A percentile compares a stretch with the other conserved stretches of the same genome.
phyloP scores from a whole-genome alignment of 2,113 vertebrate species.

The Pionites leucogaster region DNA sequence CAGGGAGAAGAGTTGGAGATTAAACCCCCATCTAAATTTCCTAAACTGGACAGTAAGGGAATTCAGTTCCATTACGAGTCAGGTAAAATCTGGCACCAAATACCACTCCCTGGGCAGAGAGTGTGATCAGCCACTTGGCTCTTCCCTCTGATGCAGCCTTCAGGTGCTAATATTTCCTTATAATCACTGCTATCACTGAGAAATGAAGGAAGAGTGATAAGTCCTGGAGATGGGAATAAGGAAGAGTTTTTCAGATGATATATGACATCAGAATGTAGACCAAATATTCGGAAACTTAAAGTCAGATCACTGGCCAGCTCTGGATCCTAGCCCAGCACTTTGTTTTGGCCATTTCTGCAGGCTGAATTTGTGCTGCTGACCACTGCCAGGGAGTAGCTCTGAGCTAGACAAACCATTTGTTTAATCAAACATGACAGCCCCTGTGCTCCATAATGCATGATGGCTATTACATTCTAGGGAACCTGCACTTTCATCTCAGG shows the following conservation, averaged over 20 bases:
- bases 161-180: not conserved
- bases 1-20: not conserved
- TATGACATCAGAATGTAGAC: not conserved
- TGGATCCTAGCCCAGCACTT: not conserved
- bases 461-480: not conserved
- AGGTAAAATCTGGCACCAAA: not conserved
- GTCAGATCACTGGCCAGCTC: not conserved
- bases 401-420: not conserved
- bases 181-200: not conserved
- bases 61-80: not conserved
- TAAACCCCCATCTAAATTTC: not conserved
- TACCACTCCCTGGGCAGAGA: not conserved
- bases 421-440: slow-evolving; percentile 7
- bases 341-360: not conserved
- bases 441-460: not conserved
- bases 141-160: not conserved
- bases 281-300: slow-evolving; percentile 3
- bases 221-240: not conserved
- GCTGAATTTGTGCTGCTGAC: not conserved
- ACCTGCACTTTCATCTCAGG: not conserved
- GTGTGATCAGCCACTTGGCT: not conserved
- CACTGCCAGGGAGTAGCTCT: not conserved
- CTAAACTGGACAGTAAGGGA: not conserved
- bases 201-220: not conserved
- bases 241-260: not conserved